A percentile compares a stretch with the other conserved stretches of the same genome.
These are phyloP conservation scores for Aphaenogaster floridana DNA, from an alignment of 1,140 invertebrate species.

Conservation along the genomic window DNA sequence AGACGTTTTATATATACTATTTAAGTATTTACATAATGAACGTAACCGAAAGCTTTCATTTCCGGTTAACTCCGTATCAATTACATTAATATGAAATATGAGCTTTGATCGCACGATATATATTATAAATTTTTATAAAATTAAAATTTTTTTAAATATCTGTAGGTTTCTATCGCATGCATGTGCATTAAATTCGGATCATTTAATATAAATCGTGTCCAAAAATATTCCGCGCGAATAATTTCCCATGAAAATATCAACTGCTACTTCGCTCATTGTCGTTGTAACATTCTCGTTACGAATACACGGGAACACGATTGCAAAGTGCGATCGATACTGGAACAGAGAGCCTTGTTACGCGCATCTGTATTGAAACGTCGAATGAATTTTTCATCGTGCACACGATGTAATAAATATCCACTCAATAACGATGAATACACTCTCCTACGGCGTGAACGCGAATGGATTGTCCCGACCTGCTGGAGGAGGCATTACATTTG, in stretches of 20 bases:
- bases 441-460: constrained; percentile 19
- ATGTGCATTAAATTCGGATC: not conserved
- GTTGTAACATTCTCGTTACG: constrained; percentile 8
- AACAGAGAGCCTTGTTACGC: constrained; percentile 3
- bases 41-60: not conserved
- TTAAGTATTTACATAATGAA: not conserved
- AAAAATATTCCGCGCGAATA: not conserved
- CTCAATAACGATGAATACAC: constrained; percentile 55
- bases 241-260: constrained; percentile 13
- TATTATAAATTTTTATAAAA: constrained; percentile 8
- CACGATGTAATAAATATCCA: constrained; percentile 54
- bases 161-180: not conserved
- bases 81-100: constrained; percentile 14
- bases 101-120: not conserved
- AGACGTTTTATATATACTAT: not conserved
- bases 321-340: constrained; percentile 20
- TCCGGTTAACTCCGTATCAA: not conserved
- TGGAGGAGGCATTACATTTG: constrained; percentile 52
- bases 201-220: not conserved
- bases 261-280: constrained; percentile 28
- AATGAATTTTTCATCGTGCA: constrained; percentile 56
- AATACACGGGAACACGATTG: not conserved
- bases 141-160: not conserved
- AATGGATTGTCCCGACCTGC: constrained; percentile 33
- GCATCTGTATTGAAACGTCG: constrained; percentile 34